phyloP scores from a whole-genome alignment of 2,113 vertebrate genomes.

The Sapayoa aenigma region DNA sequence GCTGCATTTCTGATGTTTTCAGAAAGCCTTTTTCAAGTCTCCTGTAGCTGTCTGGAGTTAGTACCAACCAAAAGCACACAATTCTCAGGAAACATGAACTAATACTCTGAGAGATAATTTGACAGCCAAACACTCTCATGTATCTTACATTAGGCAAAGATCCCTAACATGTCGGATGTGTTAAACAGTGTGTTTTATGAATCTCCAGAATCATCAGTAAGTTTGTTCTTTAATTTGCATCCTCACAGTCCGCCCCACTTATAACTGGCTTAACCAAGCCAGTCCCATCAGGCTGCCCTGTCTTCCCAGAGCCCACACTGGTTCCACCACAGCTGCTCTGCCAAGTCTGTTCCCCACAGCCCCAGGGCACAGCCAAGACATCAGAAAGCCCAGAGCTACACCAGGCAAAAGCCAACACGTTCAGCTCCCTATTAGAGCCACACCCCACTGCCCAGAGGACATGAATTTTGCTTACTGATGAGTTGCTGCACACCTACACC shows the following conservation, averaged over 20 bases:
- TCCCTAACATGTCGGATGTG: not conserved
- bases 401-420: not conserved
- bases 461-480: conserved; percentile 50
- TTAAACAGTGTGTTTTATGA: fast-evolving
- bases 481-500: conserved; percentile 8
- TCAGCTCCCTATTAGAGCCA: not conserved
- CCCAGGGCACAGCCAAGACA: not conserved
- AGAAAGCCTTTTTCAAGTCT: not conserved
- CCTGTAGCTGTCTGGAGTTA: not conserved
- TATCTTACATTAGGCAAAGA: not conserved
- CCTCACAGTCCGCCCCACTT: not conserved
- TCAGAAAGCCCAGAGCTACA: not conserved
- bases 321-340: not conserved
- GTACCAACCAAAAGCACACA: not conserved
- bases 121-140: not conserved
- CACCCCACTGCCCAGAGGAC: conserved; percentile 53
- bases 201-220: not conserved
- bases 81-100: not conserved
- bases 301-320: not conserved
- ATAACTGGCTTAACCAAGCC: not conserved
- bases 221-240: not conserved
- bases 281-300: not conserved
- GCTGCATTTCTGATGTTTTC: not conserved
- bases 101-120: not conserved
- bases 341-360: not conserved